Evolutionary conservation across 2,888 invertebrate genomes (phyloP), one percentile per base, ranked within the genome.

Genomic region (Scaptomyza cyrtandrae): DNA sequence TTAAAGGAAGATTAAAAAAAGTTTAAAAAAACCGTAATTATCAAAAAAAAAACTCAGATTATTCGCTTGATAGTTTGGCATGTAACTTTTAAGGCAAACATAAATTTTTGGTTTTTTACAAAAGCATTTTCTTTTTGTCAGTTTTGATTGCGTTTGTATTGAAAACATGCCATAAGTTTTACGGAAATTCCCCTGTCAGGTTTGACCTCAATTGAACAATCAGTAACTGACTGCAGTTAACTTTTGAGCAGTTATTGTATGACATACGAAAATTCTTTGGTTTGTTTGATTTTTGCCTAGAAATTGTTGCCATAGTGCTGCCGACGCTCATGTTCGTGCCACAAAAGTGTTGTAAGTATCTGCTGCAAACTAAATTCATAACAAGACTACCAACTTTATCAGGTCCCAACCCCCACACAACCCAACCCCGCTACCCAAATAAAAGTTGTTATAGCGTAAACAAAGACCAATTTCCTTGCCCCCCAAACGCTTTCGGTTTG

Each of bases 311-410:
- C 83, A 88, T 86, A 57, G 75, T 55, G 56, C 58, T 75, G 69
- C 63, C 63, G 53, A 1, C 19, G 19, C 19, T 33, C 10, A 70
- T 76, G 66, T 71, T 71, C 82, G 74, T 83, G 79, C 57, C 86
- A 80, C 71, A 72, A 75, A 86, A 74, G 56, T 78, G 86, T 66
- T 73, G 88, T 85, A 81, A 85, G 75, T 86, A 80, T 78, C 66
- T 68, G 78, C 44, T 64, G 69, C 61, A 72, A 86, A 83, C 88
- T 48, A 71, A 80, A 88, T 77, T 78, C 82, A 82, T 79, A 83
- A 80, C 86, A 86, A 78, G 83, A 78, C 73, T 14, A 14, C 35
- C 37, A 56, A 68, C 33, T 49, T 19, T n/a, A 35, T 10, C 35
- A 35, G 1, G 6, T 0, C 7, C 39, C 39, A 14, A 6, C n/a